Evolutionary conservation across 1,140 invertebrate species (phyloP), one percentile per base, ranked within the genome.

Genomic region (Thrips palmi): DNA sequence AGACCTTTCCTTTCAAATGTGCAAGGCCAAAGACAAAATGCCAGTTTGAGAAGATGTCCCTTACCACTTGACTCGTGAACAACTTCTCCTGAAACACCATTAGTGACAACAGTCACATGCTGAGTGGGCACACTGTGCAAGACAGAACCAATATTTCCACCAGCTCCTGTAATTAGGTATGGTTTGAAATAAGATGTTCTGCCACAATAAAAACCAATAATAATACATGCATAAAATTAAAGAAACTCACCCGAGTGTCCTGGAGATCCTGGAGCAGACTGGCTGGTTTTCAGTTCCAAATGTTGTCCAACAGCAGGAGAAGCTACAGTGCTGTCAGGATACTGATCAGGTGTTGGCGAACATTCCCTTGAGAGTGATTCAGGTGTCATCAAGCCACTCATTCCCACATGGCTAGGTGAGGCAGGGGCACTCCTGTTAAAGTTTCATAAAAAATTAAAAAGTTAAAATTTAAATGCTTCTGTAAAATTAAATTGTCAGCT

Each of bases 401-500:
- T 74, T 40, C 76, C 76, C 49, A 89, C 77, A 50, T 92, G 86
- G 52, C 81, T 92, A 23, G 88, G 87, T 31, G 86, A 92, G 21
- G 86, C 81, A 27, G 88, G 88, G 12, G 88, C 88, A 57, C 85
- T 89, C 60, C 87, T 85, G 52, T 33, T 37, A 41, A 15, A 33
- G 40, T n/a, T n/a, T n/a, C n/a, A n/a, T n/a, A n/a, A n/a, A n/a
- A n/a, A n/a, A 19, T 5, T 10, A 37, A 27, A 38, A 36, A 38
- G 21, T 27, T 8, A 17, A 39, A 22, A 37, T 32, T 24, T 4
- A 32, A 12, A 33, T 8, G 24, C 11, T 19, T n/a, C 19, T 24
- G 12, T 4, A 32, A 21, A 7, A 27, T 18, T 6, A 20, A 38
- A 20, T n/a, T 10, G 4, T 23, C n/a, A 20, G 10, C 22, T 20